Conservation (phyloP, 2,113 vertebrate species). For the Ammodytes dubius region DNA sequence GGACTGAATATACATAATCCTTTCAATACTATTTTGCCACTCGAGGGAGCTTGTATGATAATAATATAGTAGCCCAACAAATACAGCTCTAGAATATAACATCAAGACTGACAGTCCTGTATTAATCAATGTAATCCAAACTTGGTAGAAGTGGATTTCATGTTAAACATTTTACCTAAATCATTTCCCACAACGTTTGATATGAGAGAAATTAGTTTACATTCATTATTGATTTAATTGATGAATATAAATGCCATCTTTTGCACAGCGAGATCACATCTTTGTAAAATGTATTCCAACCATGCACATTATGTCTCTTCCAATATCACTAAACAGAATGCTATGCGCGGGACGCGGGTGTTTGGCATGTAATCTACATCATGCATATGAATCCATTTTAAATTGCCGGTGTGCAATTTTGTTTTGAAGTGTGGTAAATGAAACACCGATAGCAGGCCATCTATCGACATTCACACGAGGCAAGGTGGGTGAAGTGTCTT, state of each 20-base stretch:
- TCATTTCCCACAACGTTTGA: not conserved
- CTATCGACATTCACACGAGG: too few species aligned
- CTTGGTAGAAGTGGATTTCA: not conserved
- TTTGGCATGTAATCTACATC: not conserved
- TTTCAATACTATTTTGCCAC: not conserved
- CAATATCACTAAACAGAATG: not conserved
- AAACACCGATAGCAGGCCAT: not conserved
- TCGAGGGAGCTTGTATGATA: conserved; percentile 14
- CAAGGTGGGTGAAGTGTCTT: too few species aligned
- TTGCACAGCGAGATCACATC: not conserved
- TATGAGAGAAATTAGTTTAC: not conserved
- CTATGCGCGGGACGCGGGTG: not conserved
- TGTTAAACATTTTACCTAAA: not conserved
- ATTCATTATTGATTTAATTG: not conserved
- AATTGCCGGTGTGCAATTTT: not conserved
- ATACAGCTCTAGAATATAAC: not conserved
- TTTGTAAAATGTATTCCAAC: not conserved
- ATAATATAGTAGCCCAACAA: not conserved
- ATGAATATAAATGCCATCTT: not conserved
- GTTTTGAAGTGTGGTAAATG: not conserved
- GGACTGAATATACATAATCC: not conserved
- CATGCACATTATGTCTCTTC: not conserved
- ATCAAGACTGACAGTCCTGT: not conserved
- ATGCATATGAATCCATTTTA: not conserved
- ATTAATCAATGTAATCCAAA: not conserved